Evolutionary conservation across 2,888 invertebrate species (phyloP), one percentile per base, ranked within the genome.

Genomic region (Drosophila acutilabella): DNA sequence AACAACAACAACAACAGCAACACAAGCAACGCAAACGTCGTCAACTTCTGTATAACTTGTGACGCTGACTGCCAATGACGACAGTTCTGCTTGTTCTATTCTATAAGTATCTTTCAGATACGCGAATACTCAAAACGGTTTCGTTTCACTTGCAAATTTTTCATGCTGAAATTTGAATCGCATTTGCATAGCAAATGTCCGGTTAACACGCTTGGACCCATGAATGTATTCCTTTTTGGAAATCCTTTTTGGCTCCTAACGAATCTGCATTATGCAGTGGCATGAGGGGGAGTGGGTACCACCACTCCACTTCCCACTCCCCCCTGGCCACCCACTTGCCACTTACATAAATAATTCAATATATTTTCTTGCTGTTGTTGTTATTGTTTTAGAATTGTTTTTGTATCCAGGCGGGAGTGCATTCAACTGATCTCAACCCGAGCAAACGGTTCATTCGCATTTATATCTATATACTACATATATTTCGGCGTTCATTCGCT

Each of bases 101-200:
- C 60, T 20, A 58, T 16, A 56, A 50, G 72, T 77, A 74, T 81
- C 81, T 69, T 68, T 67, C 54, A 71, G 79, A 74, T 79, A 77
- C 81, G 38, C 18, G 11, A 18, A 14, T 10, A 47, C 14, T 11
- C 14, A 16, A 47, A 47, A 47, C 10, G 18, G 20, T 56, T 44
- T 71, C 67, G 73, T 53, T 74, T 68, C 23, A 52, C 58, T 68
- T 62, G 74, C 57, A 73, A 71, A 79, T 69, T 71, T 71, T 61
- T 58, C 56, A 53, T 53, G 70, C 70, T 69, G 16, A 81, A 73
- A 78, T 80, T 81, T 77, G 80, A 78, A 87, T 84, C 65, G 60
- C 68, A 85, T 85, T 86, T 86, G 81, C 84, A 85, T 85, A 70
- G 74, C 87, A 84, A 87, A 67, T 81, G 82, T 71, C 64, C 69